Evolutionary conservation across 2,113 vertebrate species (phyloP).

Genomic region (Pelvicachromis taeniatus): DNA sequence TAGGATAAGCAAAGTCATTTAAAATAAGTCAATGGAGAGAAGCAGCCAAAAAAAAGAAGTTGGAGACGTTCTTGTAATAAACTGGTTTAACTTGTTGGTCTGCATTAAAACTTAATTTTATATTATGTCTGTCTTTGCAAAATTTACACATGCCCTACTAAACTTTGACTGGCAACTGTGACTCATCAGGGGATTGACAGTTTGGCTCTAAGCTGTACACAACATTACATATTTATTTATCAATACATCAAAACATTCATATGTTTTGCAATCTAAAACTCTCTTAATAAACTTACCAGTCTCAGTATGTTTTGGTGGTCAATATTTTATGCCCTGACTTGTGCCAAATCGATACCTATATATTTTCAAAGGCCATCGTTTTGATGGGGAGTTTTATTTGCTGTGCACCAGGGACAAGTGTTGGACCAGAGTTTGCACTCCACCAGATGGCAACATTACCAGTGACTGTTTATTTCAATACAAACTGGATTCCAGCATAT

Average conservation of each 20-base stretch:
- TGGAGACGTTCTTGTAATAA: background rate
- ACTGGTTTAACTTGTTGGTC: background rate
- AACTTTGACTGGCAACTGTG: background rate
- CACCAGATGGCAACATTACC: slow-evolving; percentile 17
- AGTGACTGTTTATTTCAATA: slow-evolving; percentile 20
- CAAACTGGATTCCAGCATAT: slow-evolving; percentile 1
- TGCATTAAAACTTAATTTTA: background rate
- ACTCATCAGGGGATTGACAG: background rate
- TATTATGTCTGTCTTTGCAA: background rate
- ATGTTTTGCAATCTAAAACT: background rate
- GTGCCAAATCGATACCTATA: background rate
- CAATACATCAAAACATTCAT: background rate
- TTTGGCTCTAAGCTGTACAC: background rate
- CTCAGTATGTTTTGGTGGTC: background rate
- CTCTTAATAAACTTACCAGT: background rate
- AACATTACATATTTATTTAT: background rate
- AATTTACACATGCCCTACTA: background rate
- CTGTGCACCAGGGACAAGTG: background rate
- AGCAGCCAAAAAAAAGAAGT: background rate
- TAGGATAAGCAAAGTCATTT: background rate
- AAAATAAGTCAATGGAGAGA: background rate
- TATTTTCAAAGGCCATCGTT: background rate
- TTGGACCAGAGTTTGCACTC: background rate
- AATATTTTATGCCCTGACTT: background rate
- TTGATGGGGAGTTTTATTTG: background rate